Evolutionary conservation across 2,113 vertebrate genomes (phyloP).

Genomic region (rabbit (Oryctolagus cuniculus)): mOryCun1.1 NC_091453.1:78231501-78232000

Average conservation of each 20-base stretch:
- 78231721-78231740: background rate
- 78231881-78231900: background rate
- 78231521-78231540: background rate
- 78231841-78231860: background rate
- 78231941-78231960: slow-evolving; percentile 3
- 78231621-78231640: slow-evolving; percentile 2
- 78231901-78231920: background rate
- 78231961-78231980: background rate
- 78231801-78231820: background rate
- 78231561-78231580: background rate
- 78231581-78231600: background rate
- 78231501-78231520: background rate
- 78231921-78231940: background rate
- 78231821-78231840: background rate
- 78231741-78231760: background rate
- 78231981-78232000: slow-evolving; percentile 11
- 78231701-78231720: slow-evolving; percentile 53
- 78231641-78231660: slow-evolving; percentile 25
- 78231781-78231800: background rate
- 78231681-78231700: background rate
- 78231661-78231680: background rate
- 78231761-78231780: background rate
- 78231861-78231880: slow-evolving; percentile 11
- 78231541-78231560: background rate
- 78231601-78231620: slow-evolving; percentile 20